phyloP scores from a whole-genome alignment of 2,797 vertebrate species.

The Lepilemur septentrionalis region DNA sequence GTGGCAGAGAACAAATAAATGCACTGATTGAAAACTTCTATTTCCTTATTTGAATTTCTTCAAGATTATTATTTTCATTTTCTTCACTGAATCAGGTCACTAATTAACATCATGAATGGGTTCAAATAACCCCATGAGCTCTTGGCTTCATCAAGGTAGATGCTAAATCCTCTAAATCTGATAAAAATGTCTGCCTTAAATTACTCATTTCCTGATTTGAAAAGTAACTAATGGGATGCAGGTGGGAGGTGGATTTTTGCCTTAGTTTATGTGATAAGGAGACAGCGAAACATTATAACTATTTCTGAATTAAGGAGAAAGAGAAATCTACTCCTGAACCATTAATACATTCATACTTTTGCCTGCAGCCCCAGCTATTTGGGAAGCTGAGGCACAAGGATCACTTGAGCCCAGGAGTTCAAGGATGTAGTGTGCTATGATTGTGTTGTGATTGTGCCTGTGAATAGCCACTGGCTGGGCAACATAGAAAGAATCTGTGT shows the following conservation, averaged over 20 bases:
- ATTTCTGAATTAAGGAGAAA: not conserved
- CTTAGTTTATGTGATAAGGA: not conserved
- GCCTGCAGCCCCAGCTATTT: too few relatives aligned
- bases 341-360: too few relatives aligned
- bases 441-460: too few relatives aligned
- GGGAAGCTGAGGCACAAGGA: too few relatives aligned
- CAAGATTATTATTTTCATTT: not conserved
- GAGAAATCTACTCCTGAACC: not conserved
- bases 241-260: not conserved
- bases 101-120: not conserved
- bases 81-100: not conserved
- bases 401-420: too few relatives aligned
- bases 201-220: not conserved
- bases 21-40: not conserved
- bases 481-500: too few relatives aligned
- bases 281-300: not conserved
- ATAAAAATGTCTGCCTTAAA: not conserved
- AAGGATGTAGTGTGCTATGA: too few relatives aligned
- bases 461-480: too few relatives aligned
- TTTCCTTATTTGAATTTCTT: not conserved
- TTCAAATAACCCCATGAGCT: not conserved
- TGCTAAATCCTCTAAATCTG: not conserved
- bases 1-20: not conserved
- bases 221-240: not conserved
- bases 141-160: not conserved